Conservation (phyloP, 2,888 invertebrate genomes). For the Agrotis ipsilon region DNA sequence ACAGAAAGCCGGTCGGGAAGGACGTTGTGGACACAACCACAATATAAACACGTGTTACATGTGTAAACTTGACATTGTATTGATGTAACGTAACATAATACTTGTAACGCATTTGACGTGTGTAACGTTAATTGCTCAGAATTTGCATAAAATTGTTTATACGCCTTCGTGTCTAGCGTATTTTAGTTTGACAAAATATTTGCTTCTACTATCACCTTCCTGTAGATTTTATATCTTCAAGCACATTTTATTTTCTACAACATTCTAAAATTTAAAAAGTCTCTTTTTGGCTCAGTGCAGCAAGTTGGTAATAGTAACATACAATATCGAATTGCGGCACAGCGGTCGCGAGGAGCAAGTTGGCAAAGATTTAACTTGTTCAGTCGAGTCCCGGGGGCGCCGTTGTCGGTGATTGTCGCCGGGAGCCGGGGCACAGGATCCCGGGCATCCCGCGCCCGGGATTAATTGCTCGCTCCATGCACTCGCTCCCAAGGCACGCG, state of each 20-base stretch:
- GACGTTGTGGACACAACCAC: slow-evolving; percentile 75
- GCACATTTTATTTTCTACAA: slow-evolving; percentile 10
- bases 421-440: slow-evolving; percentile 80
- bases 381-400: slow-evolving; percentile 84
- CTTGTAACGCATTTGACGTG: slow-evolving; percentile 9
- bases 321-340: slow-evolving; percentile 71
- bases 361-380: slow-evolving; percentile 89
- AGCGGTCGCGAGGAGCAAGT: slow-evolving; percentile 72
- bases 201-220: slow-evolving; percentile 28
- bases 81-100: slow-evolving; percentile 68
- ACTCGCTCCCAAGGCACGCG: slow-evolving; percentile 85
- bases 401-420: slow-evolving; percentile 88
- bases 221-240: background rate
- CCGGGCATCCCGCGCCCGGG: slow-evolving; percentile 65
- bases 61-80: slow-evolving; percentile 75
- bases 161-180: slow-evolving; percentile 8
- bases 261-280: background rate
- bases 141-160: slow-evolving; percentile 44
- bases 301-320: slow-evolving; percentile 59
- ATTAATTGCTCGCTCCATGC: slow-evolving; percentile 88
- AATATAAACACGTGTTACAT: slow-evolving; percentile 72
- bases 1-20: slow-evolving; percentile 75
- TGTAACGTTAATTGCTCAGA: slow-evolving; percentile 27
- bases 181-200: slow-evolving; percentile 18
- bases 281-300: slow-evolving; percentile 41